These are phyloP conservation scores for Squalus acanthias DNA, from an alignment of 2,797 vertebrate species.

Conservation along the genomic window DNA sequence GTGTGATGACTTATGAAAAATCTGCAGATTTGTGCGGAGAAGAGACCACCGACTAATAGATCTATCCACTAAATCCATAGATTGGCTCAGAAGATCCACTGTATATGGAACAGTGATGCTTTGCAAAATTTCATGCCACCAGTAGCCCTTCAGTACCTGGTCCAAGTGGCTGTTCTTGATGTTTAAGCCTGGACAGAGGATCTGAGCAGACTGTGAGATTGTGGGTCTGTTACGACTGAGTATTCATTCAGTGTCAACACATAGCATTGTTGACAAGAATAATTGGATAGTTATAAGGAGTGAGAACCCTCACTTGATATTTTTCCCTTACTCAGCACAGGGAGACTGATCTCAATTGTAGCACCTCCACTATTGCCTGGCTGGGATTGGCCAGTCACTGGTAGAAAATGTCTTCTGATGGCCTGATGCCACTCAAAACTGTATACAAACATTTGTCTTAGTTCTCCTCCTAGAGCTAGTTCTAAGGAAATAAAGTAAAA, in stretches of 20 bases:
- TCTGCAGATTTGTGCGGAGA: not conserved
- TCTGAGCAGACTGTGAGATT: not conserved
- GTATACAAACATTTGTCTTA: not conserved
- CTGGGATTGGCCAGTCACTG: not conserved
- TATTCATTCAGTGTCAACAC: not conserved
- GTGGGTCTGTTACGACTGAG: not conserved
- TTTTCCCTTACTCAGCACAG: not conserved
- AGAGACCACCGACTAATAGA: not conserved
- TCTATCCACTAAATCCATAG: not conserved
- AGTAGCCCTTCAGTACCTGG: not conserved
- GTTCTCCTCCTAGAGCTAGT: not conserved
- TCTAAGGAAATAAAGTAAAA: not conserved
- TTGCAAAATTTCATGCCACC: not conserved
- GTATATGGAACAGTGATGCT: not conserved
- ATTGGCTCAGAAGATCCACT: not conserved
- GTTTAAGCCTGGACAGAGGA: not conserved
- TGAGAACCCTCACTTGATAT: not conserved
- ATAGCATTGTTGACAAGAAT: not conserved
- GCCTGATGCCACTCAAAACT: not conserved
- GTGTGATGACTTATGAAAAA: not conserved
- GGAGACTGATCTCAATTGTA: not conserved
- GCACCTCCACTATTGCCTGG: not conserved
- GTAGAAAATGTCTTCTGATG: not conserved
- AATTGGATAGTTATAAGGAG: not conserved
- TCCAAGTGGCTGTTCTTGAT: not conserved